Evolutionary conservation across 1,140 invertebrate species (phyloP), one percentile per base, ranked within the genome.

Genomic region (Heliothis subflexa): DNA sequence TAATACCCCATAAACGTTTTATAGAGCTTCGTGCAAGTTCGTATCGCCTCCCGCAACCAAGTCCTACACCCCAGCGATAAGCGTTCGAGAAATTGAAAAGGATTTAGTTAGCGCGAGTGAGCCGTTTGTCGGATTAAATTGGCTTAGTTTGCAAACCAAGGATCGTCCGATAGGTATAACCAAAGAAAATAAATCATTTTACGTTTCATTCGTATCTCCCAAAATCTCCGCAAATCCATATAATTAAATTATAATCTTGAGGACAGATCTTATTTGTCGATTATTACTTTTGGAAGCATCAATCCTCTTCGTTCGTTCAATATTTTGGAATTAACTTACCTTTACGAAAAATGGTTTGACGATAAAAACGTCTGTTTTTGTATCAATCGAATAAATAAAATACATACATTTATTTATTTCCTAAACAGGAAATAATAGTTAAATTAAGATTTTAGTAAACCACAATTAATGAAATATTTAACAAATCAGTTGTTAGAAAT

Each of bases 1-100:
- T 50, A 49, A 49, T 66, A 50, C 66, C 45, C 50, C 9, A 18
- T 40, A 52, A 70, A 21, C 21, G 45, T 70, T 70, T 61, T 45
- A 13, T 70, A 49, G 47, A 50, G 66, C 14, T 40, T 40, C 61
- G 61, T 28, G 7, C 28, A 18, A 21, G 40, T 49, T 49, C 40
- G 33, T 21, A 13, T 75, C 40, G 14, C 25, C 68, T 74, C 49
- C 62, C 25, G 28, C 75, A 77, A 73, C 74, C 61, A 68, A 85
- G 76, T 81, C 70, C 78, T 78, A 80, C 45, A 52, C 47, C 16
- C 54, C 70, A 81, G 80, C 83, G 84, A 88, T 87, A 85, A 90
- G 83, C 78, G 81, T 86, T 81, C 68, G 82, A 85, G 86, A 87
- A 89, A 91, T 89, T 89, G 84, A 91, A 89, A 90, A 87, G 85